Evolutionary conservation across 2,797 vertebrate species (phyloP).

Genomic region (Spinus pinus): DNA sequence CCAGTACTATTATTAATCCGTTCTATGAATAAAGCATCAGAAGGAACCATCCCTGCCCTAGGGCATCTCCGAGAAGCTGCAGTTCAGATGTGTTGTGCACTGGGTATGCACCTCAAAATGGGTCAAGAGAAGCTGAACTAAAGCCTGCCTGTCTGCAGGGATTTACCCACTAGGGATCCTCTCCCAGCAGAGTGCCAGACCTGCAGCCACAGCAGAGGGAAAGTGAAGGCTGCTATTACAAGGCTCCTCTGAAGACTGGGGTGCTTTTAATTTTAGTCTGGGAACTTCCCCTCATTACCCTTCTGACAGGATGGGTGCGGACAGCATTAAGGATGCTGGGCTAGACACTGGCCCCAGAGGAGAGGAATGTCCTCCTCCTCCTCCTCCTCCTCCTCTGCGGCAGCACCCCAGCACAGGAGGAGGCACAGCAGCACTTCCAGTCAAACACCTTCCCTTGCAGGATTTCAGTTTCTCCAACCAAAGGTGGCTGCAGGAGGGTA

Average conservation of each 20-base stretch:
- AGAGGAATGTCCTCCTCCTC: slow-evolving; percentile 57
- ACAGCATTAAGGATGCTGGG: slow-evolving; percentile 72
- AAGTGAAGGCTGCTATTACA: background rate
- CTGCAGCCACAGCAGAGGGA: background rate
- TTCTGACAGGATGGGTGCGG: slow-evolving; percentile 69
- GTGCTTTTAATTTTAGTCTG: slow-evolving; percentile 54
- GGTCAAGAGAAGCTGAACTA: background rate
- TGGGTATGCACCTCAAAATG: background rate
- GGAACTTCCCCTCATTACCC: slow-evolving; percentile 69
- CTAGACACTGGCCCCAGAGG: slow-evolving; percentile 63
- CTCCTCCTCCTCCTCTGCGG: background rate
- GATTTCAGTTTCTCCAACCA: background rate
- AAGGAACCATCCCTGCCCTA: background rate
- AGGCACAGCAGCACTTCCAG: background rate
- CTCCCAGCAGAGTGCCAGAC: background rate
- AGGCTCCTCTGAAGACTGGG: background rate
- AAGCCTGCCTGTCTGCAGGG: background rate
- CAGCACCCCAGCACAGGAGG: background rate
- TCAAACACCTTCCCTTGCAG: background rate
- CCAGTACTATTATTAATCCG: background rate
- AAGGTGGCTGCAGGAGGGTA: background rate
- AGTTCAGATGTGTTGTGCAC: background rate
- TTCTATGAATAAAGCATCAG: rapidly evolving
- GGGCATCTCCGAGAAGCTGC: background rate
- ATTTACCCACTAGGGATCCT: background rate